Evolutionary conservation across 2,888 invertebrate species (phyloP).

Genomic region (Dinocampus coccinellae): DNA sequence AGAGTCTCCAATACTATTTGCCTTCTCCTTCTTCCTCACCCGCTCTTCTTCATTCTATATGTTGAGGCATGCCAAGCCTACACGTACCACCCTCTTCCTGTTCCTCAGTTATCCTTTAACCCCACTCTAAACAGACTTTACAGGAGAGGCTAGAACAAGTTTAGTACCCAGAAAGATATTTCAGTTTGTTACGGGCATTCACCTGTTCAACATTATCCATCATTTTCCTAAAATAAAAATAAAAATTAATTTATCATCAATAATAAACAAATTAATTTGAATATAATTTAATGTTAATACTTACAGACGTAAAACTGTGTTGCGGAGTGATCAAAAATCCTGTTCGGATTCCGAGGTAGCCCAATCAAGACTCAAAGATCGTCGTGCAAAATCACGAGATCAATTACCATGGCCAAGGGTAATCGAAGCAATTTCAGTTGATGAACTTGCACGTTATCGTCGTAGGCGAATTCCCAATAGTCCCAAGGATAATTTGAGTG

Average conservation of each 20-base stretch:
- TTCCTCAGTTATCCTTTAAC: constrained; percentile 45
- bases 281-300: not conserved
- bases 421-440: constrained; percentile 72
- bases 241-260: not conserved
- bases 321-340: constrained; percentile 56
- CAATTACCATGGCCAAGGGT: constrained; percentile 63
- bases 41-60: constrained; percentile 38
- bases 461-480: constrained; percentile 69
- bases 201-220: constrained; percentile 35
- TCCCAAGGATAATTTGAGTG: constrained; percentile 58
- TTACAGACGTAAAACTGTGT: constrained; percentile 53
- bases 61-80: constrained; percentile 54
- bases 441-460: constrained; percentile 71
- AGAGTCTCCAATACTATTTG: constrained; percentile 43
- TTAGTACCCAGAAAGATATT: constrained; percentile 38
- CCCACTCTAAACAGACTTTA: constrained; percentile 22
- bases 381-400: constrained; percentile 41
- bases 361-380: constrained; percentile 47
- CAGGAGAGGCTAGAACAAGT: not conserved
- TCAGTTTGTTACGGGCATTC: constrained; percentile 53
- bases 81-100: constrained; percentile 60
- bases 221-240: not conserved
- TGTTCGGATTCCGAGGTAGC: constrained; percentile 67
- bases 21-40: not conserved
- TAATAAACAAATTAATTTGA: not conserved